Evolutionary conservation across 2,113 vertebrate genomes (phyloP).

Genomic region (Thunnus thynnus): DNA sequence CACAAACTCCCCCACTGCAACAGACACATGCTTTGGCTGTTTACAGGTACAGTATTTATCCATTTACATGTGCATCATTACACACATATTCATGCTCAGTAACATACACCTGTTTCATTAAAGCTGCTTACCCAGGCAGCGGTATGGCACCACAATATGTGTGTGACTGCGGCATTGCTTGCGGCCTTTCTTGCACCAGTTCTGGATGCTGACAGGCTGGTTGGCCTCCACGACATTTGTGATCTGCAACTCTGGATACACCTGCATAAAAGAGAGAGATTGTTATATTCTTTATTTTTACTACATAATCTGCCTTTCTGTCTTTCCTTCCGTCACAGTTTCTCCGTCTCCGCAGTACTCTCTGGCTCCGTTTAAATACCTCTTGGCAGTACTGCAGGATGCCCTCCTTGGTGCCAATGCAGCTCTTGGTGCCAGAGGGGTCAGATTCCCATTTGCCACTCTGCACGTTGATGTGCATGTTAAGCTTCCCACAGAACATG

Average conservation of each 20-base stretch:
- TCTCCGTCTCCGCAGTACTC: not conserved
- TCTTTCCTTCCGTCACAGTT: not conserved
- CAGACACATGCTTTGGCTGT: constrained; percentile 40
- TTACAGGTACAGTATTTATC: not conserved
- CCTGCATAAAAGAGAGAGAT: constrained; percentile 78
- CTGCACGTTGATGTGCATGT: constrained; percentile 98
- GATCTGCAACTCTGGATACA: constrained; percentile 97
- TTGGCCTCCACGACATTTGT: constrained; percentile 99
- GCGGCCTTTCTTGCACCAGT: constrained; percentile 95
- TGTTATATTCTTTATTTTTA: not conserved
- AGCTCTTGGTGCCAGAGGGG: constrained; percentile 91
- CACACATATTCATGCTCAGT: not conserved
- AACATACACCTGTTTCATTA: not conserved
- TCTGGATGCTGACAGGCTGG: constrained; percentile 94
- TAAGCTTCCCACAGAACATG: constrained; percentile 92
- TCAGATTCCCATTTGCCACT: constrained; percentile 96
- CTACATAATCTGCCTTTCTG: not conserved
- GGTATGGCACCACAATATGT: constrained; percentile 96
- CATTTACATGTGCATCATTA: constrained; percentile 29
- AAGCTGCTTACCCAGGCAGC: constrained; percentile 92
- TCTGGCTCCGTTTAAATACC: constrained; percentile 63
- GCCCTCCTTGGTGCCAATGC: constrained; percentile 94
- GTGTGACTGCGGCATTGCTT: constrained; percentile 93
- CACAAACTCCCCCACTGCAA: constrained; percentile 96
- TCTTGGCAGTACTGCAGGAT: constrained; percentile 98